phyloP scores from a whole-genome alignment of 2,797 vertebrate genomes.

The Muscicapa striata region DNA sequence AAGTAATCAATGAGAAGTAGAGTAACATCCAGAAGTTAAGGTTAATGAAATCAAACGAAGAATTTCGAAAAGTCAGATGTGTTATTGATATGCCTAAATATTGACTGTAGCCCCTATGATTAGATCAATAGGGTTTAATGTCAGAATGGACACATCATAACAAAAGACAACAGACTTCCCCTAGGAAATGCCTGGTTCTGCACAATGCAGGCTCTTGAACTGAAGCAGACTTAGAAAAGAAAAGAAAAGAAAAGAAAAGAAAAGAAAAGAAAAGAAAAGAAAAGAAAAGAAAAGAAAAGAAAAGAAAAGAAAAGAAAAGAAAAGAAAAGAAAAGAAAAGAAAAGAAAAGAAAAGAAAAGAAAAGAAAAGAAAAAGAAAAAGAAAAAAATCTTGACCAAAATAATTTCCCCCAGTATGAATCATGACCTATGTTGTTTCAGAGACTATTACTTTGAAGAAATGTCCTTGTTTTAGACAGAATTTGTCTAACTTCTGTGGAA shows the following conservation, averaged over 20 bases:
- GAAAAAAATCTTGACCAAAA: not conserved
- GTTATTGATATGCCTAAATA: conserved; percentile 41
- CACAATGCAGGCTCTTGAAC: not conserved
- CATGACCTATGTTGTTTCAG: not conserved
- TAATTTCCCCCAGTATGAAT: not conserved
- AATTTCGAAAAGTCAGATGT: conserved; percentile 56
- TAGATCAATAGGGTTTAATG: conserved; percentile 45
- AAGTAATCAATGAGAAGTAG: conserved; percentile 41
- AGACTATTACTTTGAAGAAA: not conserved
- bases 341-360: too few species aligned
- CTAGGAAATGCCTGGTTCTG: not conserved
- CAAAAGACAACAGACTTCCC: not conserved
- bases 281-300: too few species aligned
- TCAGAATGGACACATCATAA: conserved; percentile 22
- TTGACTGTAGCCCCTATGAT: conserved; percentile 16
- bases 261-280: too few species aligned
- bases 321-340: too few species aligned
- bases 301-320: too few species aligned
- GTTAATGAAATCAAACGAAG: conserved; percentile 57
- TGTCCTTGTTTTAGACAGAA: not conserved
- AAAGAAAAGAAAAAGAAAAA: too few species aligned
- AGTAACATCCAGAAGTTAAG: conserved; percentile 45
- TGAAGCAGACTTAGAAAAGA: not conserved
- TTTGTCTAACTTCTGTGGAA: not conserved
- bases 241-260: too few species aligned